phyloP scores from a whole-genome alignment of 2,888 invertebrate species.

The Tridacna gigas region DNA sequence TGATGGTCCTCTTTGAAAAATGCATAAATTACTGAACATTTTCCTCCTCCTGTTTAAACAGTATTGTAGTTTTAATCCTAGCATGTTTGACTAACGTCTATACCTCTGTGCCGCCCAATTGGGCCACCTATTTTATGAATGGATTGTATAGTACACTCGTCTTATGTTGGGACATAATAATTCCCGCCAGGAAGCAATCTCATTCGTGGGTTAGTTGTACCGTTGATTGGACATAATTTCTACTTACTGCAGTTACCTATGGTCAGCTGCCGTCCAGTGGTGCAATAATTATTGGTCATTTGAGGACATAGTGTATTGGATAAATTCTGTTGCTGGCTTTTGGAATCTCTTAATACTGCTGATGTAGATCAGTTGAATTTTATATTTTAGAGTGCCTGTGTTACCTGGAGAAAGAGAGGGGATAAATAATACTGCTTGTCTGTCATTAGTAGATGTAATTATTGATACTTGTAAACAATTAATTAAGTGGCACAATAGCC shows the following conservation, averaged over 20 bases:
- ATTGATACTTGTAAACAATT: too few relatives aligned
- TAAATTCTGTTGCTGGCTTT: neutral
- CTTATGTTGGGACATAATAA: constrained; percentile 56
- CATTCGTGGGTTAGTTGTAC: constrained; percentile 49
- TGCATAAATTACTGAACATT: constrained; percentile 29
- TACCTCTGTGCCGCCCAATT: constrained; percentile 53
- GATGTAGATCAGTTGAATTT: neutral
- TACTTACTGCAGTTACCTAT: constrained; percentile 17
- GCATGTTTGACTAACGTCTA: neutral
- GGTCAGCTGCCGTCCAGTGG: constrained; percentile 10
- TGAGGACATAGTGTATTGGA: constrained; percentile 21
- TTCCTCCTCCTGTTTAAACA: constrained; percentile 21
- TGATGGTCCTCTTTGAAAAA: constrained; percentile 4
- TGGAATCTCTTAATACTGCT: too few relatives aligned
- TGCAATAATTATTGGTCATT: constrained; percentile 17
- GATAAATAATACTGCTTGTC: neutral
- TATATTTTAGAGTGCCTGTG: neutral
- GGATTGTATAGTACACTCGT: constrained; percentile 65
- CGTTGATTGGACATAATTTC: constrained; percentile 39
- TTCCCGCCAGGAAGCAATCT: constrained; percentile 50
- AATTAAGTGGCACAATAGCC: too few relatives aligned
- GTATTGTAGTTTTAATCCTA: constrained; percentile 17
- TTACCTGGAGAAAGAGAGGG: neutral
- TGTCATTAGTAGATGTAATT: neutral
- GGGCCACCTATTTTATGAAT: constrained; percentile 61